Percentiles rank a stretch among this genome's conserved stretches.
These are phyloP conservation scores for Tinea trinotella DNA, from an alignment of 2,888 invertebrate genomes.

Conservation along the genomic window DNA sequence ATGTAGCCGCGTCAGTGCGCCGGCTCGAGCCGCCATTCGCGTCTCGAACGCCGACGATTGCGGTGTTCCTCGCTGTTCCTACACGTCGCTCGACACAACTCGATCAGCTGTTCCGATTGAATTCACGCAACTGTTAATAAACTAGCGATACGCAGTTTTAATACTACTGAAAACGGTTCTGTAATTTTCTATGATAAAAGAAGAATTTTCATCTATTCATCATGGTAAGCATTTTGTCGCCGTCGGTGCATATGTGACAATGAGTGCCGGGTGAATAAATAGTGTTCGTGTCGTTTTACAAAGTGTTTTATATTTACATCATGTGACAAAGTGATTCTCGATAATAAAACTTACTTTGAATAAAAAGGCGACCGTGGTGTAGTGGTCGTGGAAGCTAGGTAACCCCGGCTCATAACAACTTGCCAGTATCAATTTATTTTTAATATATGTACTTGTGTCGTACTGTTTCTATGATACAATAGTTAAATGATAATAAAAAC, in stretches of 20 bases:
- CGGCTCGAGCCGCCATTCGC: constrained; percentile 59
- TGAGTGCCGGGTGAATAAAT: constrained; percentile 47
- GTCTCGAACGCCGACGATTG: constrained; percentile 50
- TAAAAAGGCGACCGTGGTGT: too few species aligned
- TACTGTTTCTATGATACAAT: neutral
- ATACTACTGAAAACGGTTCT: neutral
- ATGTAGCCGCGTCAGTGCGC: constrained; percentile 53
- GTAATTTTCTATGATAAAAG: neutral
- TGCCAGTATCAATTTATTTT: neutral
- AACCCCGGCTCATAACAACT: too few species aligned
- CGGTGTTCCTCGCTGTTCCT: constrained; percentile 45
- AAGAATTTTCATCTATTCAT: constrained; percentile 27
- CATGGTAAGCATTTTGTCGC: constrained; percentile 51
- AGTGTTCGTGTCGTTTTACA: constrained; percentile 35
- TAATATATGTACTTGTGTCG: too few species aligned
- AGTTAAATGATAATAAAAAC: neutral
- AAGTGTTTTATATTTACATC: constrained; percentile 30
- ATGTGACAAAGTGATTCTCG: constrained; percentile 3
- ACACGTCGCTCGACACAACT: constrained; percentile 32
- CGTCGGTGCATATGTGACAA: constrained; percentile 30
- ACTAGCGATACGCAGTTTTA: neutral
- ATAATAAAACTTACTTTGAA: too few species aligned
- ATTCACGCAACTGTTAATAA: constrained; percentile 23
- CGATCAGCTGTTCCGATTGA: constrained; percentile 54
- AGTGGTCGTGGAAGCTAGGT: too few species aligned